Evolutionary conservation across 2,888 invertebrate species (phyloP), one percentile per base, ranked within the genome.

Genomic region (Platycheirus rosarum): DNA sequence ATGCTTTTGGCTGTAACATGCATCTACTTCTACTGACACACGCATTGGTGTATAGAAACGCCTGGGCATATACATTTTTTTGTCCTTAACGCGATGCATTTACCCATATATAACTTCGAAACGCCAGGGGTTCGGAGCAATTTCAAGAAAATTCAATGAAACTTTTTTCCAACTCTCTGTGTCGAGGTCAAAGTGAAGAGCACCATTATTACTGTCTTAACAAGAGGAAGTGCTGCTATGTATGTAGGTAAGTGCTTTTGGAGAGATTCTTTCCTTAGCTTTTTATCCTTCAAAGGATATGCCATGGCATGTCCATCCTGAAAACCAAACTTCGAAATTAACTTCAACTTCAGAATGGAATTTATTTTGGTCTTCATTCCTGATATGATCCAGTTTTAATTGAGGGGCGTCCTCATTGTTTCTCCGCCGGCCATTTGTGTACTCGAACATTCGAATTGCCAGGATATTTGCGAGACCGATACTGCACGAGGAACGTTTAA

Each of bases 401-500:
- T 44, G 60, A 29, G 16, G 23, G 26, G 29, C 7, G n/a, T n/a
- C 8, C 3, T n/a, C 13, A 3, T 3, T 1, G 13, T 40, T 9
- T 2, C 9, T 5, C 11, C 6, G 13, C 9, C 9, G 2, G 40
- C 14, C 5, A 26, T 26, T 42, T 55, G 9, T 5, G n/a, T 55
- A n/a, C n/a, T 40, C 9, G 40, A 57, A 40, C 23, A 18, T n/a
- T n/a, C n/a, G 40, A 44, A 57, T 57, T 40, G 57, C 9, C 23
- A 57, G 57, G 40, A 60, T 44, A 44, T 44, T 18, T 44, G 42
- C 60, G 8, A 9, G 29, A 29, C 26, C n/a, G 29, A 4, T 20
- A 11, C 32, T 26, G 14, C 3, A 18, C 23, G 48, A 70, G n/a
- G 80, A 23, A 46, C 75, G 51, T 82, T 82, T 82, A 82, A 82